A percentile compares a stretch with the other conserved stretches of the same genome.
Conservation (phyloP, 2,888 invertebrate species). For the Callinectes sapidus region DNA sequence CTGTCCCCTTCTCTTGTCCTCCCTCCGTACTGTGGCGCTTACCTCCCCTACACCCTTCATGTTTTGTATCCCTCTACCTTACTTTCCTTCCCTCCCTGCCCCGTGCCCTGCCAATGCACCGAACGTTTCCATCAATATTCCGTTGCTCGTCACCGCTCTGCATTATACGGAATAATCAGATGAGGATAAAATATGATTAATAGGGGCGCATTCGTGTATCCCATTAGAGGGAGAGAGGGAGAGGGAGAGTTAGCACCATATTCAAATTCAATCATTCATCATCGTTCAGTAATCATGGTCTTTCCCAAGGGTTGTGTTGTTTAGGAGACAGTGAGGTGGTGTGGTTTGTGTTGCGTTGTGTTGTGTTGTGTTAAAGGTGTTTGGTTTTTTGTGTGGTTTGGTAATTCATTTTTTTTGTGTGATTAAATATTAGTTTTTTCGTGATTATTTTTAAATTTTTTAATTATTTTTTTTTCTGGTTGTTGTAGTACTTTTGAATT, state of each 20-base stretch:
- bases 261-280: background rate
- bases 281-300: background rate
- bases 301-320: background rate
- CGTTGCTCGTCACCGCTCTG: background rate
- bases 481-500: too few species aligned
- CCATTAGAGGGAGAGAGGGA: background rate
- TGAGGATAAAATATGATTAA: conserved; percentile 36
- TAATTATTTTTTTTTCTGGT: too few species aligned
- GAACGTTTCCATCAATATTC: background rate
- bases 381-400: too few species aligned
- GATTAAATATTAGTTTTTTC: too few species aligned
- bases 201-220: background rate
- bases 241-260: background rate
- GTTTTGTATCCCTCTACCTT: background rate
- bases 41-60: background rate
- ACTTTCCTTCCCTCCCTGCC: background rate
- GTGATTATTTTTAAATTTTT: too few species aligned
- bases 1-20: background rate
- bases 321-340: background rate
- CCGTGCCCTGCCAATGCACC: background rate
- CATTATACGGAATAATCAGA: conserved; percentile 28
- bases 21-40: background rate
- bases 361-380: too few species aligned
- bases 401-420: too few species aligned
- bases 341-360: background rate